phyloP scores from a whole-genome alignment of 2,888 invertebrate species.

The Neoscelio sp. region DNA sequence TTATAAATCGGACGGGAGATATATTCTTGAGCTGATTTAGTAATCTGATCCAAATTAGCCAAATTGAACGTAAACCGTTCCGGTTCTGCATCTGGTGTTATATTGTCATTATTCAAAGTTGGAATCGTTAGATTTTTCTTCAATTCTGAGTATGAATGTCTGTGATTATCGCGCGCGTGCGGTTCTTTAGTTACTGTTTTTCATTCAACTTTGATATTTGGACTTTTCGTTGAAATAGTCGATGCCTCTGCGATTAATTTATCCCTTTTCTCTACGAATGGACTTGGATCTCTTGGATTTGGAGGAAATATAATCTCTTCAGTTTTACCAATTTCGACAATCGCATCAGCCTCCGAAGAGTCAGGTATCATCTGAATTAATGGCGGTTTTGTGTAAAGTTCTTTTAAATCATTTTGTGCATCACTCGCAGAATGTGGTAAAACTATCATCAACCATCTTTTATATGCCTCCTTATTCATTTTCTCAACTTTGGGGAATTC shows the following conservation, averaged over 20 bases:
- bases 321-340: constrained; percentile 58
- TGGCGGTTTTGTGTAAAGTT: constrained; percentile 88
- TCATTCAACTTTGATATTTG: constrained; percentile 52
- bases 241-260: constrained; percentile 45
- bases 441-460: constrained; percentile 87
- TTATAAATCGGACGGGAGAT: constrained; percentile 57
- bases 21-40: constrained; percentile 62
- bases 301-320: constrained; percentile 57
- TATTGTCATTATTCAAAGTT: constrained; percentile 41
- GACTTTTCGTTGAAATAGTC: constrained; percentile 6
- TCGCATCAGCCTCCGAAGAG: constrained; percentile 48
- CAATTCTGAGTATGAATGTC: constrained; percentile 72
- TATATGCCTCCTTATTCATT: constrained; percentile 81
- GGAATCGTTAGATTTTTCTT: constrained; percentile 44
- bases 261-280: constrained; percentile 50
- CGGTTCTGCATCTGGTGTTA: constrained; percentile 67
- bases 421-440: constrained; percentile 87
- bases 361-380: constrained; percentile 85
- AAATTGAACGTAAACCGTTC: constrained; percentile 78
- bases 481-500: constrained; percentile 73
- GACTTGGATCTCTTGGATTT: constrained; percentile 57
- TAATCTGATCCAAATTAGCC: constrained; percentile 66
- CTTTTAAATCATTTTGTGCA: constrained; percentile 85
- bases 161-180: constrained; percentile 65
- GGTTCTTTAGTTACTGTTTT: constrained; percentile 27